Percentiles rank a stretch among this genome's conserved stretches.
phyloP scores from a whole-genome alignment of 2,888 invertebrate genomes.

The Beris chalybata region DNA sequence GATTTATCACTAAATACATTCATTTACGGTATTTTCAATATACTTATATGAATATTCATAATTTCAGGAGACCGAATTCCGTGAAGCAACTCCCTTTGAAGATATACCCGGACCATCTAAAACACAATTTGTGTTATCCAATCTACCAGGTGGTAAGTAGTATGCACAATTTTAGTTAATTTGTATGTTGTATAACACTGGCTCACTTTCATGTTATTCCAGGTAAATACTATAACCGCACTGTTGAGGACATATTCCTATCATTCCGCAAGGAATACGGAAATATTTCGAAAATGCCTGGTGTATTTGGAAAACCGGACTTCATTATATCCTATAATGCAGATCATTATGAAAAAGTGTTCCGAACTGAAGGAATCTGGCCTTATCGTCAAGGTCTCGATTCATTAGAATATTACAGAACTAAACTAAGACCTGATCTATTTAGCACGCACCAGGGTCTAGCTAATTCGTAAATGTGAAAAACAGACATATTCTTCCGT shows the following conservation, averaged over 20 bases:
- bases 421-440: constrained; percentile 42
- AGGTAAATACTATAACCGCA: constrained; percentile 42
- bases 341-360: constrained; percentile 58
- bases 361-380: constrained; percentile 57
- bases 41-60: not conserved
- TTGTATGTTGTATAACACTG: not conserved
- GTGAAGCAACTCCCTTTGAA: constrained; percentile 45
- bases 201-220: not conserved
- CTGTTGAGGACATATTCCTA: constrained; percentile 32
- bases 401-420: constrained; percentile 53
- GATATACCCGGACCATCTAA: constrained; percentile 47
- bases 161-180: not conserved
- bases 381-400: constrained; percentile 54
- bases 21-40: no score
- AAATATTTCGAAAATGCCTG: constrained; percentile 49
- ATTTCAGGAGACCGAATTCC: not conserved
- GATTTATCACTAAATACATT: not conserved
- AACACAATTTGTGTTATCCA: constrained; percentile 41
- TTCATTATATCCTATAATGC: constrained; percentile 58
- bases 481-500: constrained; percentile 28
- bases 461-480: constrained; percentile 18
- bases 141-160: constrained; percentile 15
- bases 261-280: constrained; percentile 44
- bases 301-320: constrained; percentile 43
- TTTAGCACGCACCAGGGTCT: constrained; percentile 36